These are phyloP conservation scores for Malaclemys terrapin DNA, from an alignment of 2,113 vertebrate species.

Conservation along the genomic window DNA sequence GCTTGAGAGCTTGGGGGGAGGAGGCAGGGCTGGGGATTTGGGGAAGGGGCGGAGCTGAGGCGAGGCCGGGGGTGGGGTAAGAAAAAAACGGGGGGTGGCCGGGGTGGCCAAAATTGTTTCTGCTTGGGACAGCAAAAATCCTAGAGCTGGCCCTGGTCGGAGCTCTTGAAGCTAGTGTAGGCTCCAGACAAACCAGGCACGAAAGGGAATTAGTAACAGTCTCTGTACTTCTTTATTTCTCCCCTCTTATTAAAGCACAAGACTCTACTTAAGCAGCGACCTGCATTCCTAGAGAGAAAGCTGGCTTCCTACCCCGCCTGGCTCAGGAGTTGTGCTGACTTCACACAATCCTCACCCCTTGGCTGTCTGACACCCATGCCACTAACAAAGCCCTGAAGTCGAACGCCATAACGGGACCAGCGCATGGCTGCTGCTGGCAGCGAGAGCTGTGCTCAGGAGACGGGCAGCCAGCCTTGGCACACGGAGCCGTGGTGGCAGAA, in stretches of 20 bases:
- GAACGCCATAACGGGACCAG: accelerated
- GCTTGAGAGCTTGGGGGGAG: no score
- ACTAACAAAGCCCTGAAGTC: neutral
- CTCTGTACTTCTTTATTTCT: neutral
- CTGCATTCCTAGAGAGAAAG: neutral
- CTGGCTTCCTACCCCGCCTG: accelerated
- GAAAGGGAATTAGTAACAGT: neutral
- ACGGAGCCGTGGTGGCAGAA: neutral
- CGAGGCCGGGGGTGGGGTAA: no score
- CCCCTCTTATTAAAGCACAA: neutral
- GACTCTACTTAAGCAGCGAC: neutral
- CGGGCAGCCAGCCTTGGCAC: neutral
- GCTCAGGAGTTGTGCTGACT: accelerated
- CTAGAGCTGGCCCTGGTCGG: neutral
- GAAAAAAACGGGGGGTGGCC: no score
- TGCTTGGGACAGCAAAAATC: no score
- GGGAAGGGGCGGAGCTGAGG: no score
- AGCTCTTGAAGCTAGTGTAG: neutral
- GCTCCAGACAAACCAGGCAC: neutral
- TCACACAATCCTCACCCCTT: neutral
- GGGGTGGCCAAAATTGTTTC: no score
- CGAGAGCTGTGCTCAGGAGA: accelerated
- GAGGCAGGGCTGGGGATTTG: no score
- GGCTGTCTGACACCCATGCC: accelerated
- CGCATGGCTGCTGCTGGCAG: accelerated